Percentiles rank a stretch among this genome's conserved stretches.
Conservation (phyloP, 2,888 invertebrate species). For the Phania funesta region DNA sequence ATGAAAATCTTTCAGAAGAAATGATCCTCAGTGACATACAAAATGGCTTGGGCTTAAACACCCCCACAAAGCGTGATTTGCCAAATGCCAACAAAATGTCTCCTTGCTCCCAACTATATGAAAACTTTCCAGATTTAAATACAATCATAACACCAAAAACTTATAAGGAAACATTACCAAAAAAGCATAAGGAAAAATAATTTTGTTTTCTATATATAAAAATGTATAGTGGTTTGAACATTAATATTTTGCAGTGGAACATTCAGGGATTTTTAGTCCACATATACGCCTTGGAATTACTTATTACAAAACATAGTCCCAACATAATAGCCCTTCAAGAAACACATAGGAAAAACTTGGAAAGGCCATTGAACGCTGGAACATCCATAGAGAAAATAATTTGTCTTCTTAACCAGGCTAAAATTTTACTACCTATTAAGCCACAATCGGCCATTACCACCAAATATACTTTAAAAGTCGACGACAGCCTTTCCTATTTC, state of each 20-base stretch:
- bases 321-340: neutral
- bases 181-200: neutral
- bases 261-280: neutral
- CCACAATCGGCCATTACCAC: too few relatives aligned
- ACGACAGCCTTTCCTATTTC: too few relatives aligned
- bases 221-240: neutral
- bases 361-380: too few relatives aligned
- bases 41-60: neutral
- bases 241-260: neutral
- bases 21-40: neutral
- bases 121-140: constrained; percentile 7
- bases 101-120: neutral
- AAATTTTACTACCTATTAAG: too few relatives aligned
- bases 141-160: constrained; percentile 9
- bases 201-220: neutral
- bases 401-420: too few relatives aligned
- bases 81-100: neutral
- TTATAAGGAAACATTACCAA: neutral
- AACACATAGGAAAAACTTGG: neutral
- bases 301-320: neutral
- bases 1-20: neutral
- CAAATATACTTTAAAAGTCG: too few relatives aligned
- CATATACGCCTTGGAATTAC: neutral
- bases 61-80: neutral
- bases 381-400: too few relatives aligned